Conservation (phyloP, 2,113 vertebrate species). For the Axis porcinus region DNA sequence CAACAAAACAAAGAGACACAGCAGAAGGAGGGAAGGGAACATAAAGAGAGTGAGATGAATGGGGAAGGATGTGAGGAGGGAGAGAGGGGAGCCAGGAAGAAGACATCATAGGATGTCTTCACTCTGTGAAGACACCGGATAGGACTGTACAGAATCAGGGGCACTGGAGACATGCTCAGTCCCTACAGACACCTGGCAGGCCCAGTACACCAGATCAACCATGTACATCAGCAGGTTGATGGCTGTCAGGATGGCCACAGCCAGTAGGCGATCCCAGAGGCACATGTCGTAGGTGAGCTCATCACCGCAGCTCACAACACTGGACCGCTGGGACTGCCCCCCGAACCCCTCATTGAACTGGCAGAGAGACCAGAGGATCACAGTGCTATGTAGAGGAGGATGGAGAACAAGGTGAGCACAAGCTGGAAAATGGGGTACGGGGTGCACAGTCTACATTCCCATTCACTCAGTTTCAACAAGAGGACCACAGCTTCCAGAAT, state of each 20-base stretch:
- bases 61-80: not conserved
- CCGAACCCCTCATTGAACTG: constrained; percentile 82
- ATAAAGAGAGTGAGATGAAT: accelerated
- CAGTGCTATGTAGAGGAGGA: constrained; percentile 84
- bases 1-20: not conserved
- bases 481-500: constrained; percentile 86
- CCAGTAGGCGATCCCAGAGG: constrained; percentile 80
- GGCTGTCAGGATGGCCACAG: constrained; percentile 83
- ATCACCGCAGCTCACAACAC: accelerated
- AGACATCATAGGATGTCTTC: no score
- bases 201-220: constrained; percentile 86
- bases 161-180: constrained; percentile 54
- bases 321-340: not conserved
- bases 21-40: not conserved
- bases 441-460: constrained; percentile 86
- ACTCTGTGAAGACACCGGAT: accelerated
- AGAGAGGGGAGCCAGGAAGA: no score
- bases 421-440: constrained; percentile 88
- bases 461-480: constrained; percentile 87
- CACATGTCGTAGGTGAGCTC: constrained; percentile 7
- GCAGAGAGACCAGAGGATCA: constrained; percentile 91
- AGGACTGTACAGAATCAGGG: accelerated
- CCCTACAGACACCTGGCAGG: constrained; percentile 85
- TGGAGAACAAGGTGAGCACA: constrained; percentile 83
- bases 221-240: constrained; percentile 89